Evolutionary conservation across 2,113 vertebrate species (phyloP), one percentile per base, ranked within the genome.

Genomic region (Etheostoma cragini): DNA sequence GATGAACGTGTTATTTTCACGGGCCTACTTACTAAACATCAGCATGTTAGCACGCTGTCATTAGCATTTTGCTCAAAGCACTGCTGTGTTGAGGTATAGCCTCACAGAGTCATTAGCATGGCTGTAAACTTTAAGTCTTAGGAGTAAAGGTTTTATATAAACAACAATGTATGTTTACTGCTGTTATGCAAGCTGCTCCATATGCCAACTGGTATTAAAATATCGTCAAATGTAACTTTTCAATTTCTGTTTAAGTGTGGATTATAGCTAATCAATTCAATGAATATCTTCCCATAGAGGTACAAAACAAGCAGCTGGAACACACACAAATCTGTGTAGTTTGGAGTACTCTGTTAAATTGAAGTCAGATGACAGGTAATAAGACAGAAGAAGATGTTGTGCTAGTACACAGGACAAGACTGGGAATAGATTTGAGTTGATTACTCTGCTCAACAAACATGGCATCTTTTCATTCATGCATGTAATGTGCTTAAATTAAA

Each of bases 361-460:
- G 60, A 87, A 92, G 81, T 93, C 94, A 89, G 90, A 91, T 93
- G 93, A 88, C 66, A 75, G 42, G 58, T 38, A 17, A 5, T 49
- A 12, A 62, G 50, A 79, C 38, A 76, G 62, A 86, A 63, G 66
- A 63, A 1, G 49, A 66, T 65, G 24, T 76, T 82, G 76, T 83
- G 35, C 54, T 69, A 24, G 10, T 71, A 83, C 2, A 2, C 13
- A 67, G 52, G 12, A 56, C 12, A 8, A 26, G 30, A 64, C 24
- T 22, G 30, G 54, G 19, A 76, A 66, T 38, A 30, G 22, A 77
- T 85, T 73, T 71, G 12, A 87, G 90, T 60, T 63, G 50, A 91
- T 88, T 89, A 80, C 30, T 63, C 8, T 3, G 13, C 6, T 8
- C 24, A 70, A 77, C n/a, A 70, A 26, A 68, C 71, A 75, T 67